A percentile compares a stretch with the other conserved stretches of the same genome.
phyloP scores from a whole-genome alignment of 2,888 invertebrate species.

The Archips crataeganus region DNA sequence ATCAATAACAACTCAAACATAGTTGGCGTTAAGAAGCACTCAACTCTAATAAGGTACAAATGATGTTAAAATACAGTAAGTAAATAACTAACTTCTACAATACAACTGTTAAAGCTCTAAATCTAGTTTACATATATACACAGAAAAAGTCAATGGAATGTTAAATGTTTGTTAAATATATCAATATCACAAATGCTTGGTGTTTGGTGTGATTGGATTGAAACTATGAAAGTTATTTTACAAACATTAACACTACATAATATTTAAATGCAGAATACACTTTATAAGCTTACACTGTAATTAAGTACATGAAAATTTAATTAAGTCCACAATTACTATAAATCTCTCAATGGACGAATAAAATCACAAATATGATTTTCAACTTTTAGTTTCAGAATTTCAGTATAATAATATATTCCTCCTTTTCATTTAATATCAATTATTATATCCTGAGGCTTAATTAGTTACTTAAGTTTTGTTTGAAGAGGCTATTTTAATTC shows the following conservation, averaged over 20 bases:
- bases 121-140: conserved; percentile 83
- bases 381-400: conserved; percentile 17
- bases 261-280: conserved; percentile 68
- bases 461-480: conserved; percentile 1
- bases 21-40: conserved; percentile 27
- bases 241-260: conserved; percentile 63
- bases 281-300: conserved; percentile 70
- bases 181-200: conserved; percentile 31
- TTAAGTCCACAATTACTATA: conserved; percentile 67
- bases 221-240: conserved; percentile 43
- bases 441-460: conserved; percentile 11
- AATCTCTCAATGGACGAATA: conserved; percentile 79
- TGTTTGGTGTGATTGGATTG: conserved; percentile 7
- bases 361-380: conserved; percentile 20
- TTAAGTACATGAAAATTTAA: conserved; percentile 79
- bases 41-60: conserved; percentile 51
- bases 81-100: conserved; percentile 66
- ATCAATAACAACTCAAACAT: conserved; percentile 22
- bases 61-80: conserved; percentile 57
- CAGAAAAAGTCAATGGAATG: conserved; percentile 54
- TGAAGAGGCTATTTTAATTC: background rate
- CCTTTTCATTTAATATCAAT: conserved; percentile 8
- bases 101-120: conserved; percentile 82
- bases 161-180: conserved; percentile 41
- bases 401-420: conserved; percentile 1